Conservation (phyloP, 2,888 invertebrate genomes). For the Alsophila aescularia region DNA sequence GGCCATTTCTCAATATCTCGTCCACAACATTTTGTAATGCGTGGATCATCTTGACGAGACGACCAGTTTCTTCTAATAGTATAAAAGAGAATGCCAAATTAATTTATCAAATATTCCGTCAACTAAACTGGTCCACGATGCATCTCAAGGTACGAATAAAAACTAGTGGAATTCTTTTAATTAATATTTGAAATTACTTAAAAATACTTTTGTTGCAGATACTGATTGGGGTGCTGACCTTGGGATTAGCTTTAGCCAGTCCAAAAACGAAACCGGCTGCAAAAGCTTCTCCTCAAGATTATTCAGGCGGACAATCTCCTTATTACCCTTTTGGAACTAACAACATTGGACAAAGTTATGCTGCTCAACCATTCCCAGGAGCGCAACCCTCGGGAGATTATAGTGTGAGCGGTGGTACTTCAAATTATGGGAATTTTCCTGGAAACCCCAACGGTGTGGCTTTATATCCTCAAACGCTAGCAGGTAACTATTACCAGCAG, state of each 20-base stretch:
- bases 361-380: slow-evolving; percentile 1
- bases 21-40: slow-evolving; percentile 45
- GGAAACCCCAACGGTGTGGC: slow-evolving; percentile 8
- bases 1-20: slow-evolving; percentile 46
- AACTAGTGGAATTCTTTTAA: slow-evolving; percentile 11
- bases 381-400: slow-evolving; percentile 4
- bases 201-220: slow-evolving; percentile 51
- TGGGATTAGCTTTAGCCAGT: slow-evolving; percentile 18
- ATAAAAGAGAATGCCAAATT: slow-evolving; percentile 70
- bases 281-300: slow-evolving; percentile 19
- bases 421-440: slow-evolving; percentile 4
- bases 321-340: slow-evolving; percentile 1
- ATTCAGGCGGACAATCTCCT: slow-evolving; percentile 1
- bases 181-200: background rate
- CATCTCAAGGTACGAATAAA: slow-evolving; percentile 61
- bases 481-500: slow-evolving; percentile 4
- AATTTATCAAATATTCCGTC: slow-evolving; percentile 63
- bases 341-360: slow-evolving; percentile 5
- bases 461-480: slow-evolving; percentile 1
- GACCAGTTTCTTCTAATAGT: slow-evolving; percentile 66
- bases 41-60: slow-evolving; percentile 57
- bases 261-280: slow-evolving; percentile 17
- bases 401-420: background rate
- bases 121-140: slow-evolving; percentile 64
- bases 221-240: slow-evolving; percentile 40